These are phyloP conservation scores for Zaprionus kolodkinae DNA, from an alignment of 1,140 invertebrate genomes.

Conservation along the genomic window DNA sequence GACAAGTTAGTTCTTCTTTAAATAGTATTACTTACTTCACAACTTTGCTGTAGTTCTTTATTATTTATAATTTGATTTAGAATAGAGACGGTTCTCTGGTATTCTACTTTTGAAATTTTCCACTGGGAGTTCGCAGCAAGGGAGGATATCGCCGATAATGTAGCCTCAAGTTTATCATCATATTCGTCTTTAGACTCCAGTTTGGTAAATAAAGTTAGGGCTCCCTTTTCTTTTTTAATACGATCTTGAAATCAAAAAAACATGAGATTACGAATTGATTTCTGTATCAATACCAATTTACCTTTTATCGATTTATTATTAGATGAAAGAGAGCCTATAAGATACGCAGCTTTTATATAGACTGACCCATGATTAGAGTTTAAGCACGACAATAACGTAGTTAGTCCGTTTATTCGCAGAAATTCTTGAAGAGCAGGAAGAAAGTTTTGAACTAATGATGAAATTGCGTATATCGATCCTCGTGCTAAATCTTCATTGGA, in stretches of 20 bases:
- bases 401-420: constrained; percentile 43
- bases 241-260: constrained; percentile 28
- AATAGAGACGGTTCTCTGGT: constrained; percentile 25
- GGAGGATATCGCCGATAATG: constrained; percentile 54
- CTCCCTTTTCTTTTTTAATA: constrained; percentile 51
- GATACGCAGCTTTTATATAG: constrained; percentile 63
- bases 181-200: constrained; percentile 45
- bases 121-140: constrained; percentile 47
- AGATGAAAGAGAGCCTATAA: constrained; percentile 54
- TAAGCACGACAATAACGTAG: constrained; percentile 41
- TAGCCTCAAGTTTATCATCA: constrained; percentile 61
- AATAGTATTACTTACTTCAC: constrained; percentile 45
- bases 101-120: constrained; percentile 32
- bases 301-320: constrained; percentile 46
- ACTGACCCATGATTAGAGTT: constrained; percentile 38
- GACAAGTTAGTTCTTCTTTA: background rate
- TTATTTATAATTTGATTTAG: constrained; percentile 53
- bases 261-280: background rate
- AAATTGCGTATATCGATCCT: constrained; percentile 62
- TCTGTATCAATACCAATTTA: constrained; percentile 4
- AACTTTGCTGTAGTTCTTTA: constrained; percentile 46
- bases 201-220: constrained; percentile 37
- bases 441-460: constrained; percentile 63
- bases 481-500: constrained; percentile 45
- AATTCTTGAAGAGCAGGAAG: constrained; percentile 55